These are phyloP conservation scores for Agonopterix subpropinquella DNA, from an alignment of 2,888 invertebrate genomes.

Conservation along the genomic window DNA sequence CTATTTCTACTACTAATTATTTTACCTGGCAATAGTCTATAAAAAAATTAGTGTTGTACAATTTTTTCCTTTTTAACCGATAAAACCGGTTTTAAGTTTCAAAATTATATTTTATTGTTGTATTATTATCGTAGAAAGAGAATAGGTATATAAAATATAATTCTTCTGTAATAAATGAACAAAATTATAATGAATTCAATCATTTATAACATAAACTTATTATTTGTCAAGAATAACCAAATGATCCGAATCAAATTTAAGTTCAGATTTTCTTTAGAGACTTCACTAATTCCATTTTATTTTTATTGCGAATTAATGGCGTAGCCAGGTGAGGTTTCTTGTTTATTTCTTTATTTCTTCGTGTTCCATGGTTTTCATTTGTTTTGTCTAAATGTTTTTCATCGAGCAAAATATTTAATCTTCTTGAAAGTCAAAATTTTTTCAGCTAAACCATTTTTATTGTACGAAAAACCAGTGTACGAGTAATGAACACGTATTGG, in stretches of 20 bases:
- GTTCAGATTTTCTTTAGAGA: slow-evolving; percentile 3
- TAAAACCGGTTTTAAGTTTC: too few species aligned
- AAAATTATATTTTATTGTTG: too few species aligned
- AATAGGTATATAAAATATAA: too few species aligned
- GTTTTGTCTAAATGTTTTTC: slow-evolving; percentile 71
- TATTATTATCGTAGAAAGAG: too few species aligned
- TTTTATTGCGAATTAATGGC: slow-evolving; percentile 76
- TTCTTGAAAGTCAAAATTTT: slow-evolving; percentile 69
- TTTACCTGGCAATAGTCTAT: too few species aligned
- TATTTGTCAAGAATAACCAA: too few species aligned
- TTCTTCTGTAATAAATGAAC: too few species aligned
- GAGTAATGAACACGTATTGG: slow-evolving; percentile 75
- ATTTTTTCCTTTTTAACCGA: too few species aligned
- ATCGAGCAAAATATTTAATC: slow-evolving; percentile 65
- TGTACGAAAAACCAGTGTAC: slow-evolving; percentile 60
- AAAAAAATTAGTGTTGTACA: too few species aligned
- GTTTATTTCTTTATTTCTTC: slow-evolving; percentile 70
- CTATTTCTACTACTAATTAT: too few species aligned
- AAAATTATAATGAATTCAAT: too few species aligned
- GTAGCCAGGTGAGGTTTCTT: slow-evolving; percentile 75
- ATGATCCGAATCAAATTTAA: neutral
- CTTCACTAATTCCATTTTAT: slow-evolving; percentile 48
- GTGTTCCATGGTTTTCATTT: slow-evolving; percentile 70
- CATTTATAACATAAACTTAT: too few species aligned
- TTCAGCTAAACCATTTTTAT: slow-evolving; percentile 62